Evolutionary conservation across 2,888 invertebrate genomes (phyloP).

Genomic region (Rhagonycha lutea): DNA sequence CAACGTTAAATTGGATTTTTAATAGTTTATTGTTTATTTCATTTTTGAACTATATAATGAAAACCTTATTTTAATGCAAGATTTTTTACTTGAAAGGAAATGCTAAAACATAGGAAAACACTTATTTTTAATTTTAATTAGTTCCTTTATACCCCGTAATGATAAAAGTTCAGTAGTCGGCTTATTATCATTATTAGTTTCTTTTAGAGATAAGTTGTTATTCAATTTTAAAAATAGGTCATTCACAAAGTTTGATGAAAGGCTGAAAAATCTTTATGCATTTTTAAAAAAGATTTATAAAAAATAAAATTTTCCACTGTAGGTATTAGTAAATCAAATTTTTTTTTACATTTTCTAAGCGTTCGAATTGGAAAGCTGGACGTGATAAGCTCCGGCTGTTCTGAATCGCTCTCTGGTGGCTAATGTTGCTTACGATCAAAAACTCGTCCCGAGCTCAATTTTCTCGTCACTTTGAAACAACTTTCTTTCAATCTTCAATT

Average conservation of each 20-base stretch:
- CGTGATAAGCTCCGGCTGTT: conserved; percentile 34
- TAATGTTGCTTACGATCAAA: conserved; percentile 48
- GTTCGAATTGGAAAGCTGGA: conserved; percentile 27
- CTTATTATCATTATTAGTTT: conserved; percentile 22
- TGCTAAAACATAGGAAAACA: conserved; percentile 15
- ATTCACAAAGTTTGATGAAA: not conserved
- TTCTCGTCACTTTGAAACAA: conserved; percentile 48
- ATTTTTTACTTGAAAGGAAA: conserved; percentile 18
- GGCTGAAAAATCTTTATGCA: not conserved
- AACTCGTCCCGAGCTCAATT: conserved; percentile 48
- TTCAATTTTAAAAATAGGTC: conserved; percentile 20
- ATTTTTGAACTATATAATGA: conserved; percentile 4
- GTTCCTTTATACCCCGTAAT: conserved; percentile 23
- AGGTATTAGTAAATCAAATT: not conserved
- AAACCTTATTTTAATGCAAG: conserved; percentile 16
- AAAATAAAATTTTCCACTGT: not conserved
- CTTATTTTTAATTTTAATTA: conserved; percentile 29
- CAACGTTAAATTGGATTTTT: not conserved
- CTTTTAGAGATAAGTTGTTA: conserved; percentile 16
- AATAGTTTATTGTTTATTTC: not conserved
- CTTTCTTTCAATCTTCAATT: conserved; percentile 48
- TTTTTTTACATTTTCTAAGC: conserved; percentile 23
- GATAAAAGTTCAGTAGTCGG: conserved; percentile 26
- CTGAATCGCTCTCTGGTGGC: conserved; percentile 47
- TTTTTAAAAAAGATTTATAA: not conserved